Evolutionary conservation across 2,113 vertebrate genomes (phyloP).

Genomic region (Girardinichthys multiradiatus): DNA sequence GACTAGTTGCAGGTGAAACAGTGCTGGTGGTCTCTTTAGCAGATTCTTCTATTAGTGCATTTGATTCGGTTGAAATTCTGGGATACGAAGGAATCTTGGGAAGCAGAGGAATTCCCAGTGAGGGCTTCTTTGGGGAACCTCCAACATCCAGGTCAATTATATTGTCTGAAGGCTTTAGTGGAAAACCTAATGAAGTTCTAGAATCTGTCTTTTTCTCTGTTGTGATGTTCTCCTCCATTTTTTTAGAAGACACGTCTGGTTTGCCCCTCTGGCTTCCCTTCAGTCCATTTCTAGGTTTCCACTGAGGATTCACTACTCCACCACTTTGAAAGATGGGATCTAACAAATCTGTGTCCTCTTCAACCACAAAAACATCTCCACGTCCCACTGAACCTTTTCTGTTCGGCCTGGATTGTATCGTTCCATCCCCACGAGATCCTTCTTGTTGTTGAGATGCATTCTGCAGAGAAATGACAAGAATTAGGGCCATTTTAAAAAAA

Average conservation of each 20-base stretch:
- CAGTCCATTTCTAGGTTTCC: constrained; percentile 50
- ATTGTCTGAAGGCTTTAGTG: constrained; percentile 64
- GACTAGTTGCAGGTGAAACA: constrained; percentile 18
- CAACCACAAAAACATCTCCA: constrained; percentile 77
- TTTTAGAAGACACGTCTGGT: constrained; percentile 67
- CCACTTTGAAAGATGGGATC: constrained; percentile 65
- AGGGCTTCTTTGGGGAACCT: constrained; percentile 55
- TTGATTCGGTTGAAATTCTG: constrained; percentile 40
- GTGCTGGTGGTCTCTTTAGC: background rate
- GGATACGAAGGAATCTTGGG: constrained; percentile 22
- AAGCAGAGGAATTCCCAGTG: background rate
- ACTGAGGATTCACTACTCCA: constrained; percentile 44
- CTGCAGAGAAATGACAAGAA: constrained; percentile 39
- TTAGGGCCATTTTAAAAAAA: background rate
- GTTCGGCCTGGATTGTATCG: constrained; percentile 55
- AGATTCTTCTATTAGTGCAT: constrained; percentile 32
- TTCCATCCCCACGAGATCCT: constrained; percentile 73
- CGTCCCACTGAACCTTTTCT: constrained; percentile 57
- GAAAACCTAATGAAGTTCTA: constrained; percentile 5
- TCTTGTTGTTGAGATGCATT: constrained; percentile 43
- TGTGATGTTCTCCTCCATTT: constrained; percentile 82
- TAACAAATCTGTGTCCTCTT: constrained; percentile 79
- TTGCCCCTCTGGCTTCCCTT: constrained; percentile 73
- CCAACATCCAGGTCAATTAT: constrained; percentile 64
- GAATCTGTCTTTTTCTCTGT: constrained; percentile 68